phyloP scores from a whole-genome alignment of 1,140 invertebrate genomes.

The Penaeus indicus region DNA sequence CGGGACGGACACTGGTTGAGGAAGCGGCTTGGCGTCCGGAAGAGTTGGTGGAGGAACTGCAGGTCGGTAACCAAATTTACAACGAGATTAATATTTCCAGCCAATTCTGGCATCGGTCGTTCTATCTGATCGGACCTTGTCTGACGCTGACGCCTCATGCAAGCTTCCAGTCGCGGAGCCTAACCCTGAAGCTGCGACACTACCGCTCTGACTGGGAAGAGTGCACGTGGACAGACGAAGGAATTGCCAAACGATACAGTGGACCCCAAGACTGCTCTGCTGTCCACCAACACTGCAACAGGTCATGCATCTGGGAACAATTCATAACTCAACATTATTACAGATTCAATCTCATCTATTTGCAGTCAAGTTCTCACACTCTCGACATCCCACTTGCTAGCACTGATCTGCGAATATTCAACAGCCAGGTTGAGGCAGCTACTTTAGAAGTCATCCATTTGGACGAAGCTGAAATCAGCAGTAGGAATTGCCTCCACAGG shows the following conservation, averaged over 20 bases:
- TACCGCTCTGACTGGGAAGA: neutral
- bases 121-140: constrained; percentile 30
- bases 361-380: no score
- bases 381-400: no score
- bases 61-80: constrained; percentile 31
- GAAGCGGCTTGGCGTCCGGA: constrained; percentile 29
- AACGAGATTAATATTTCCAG: neutral
- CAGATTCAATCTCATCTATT: no score
- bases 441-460: no score
- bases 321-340: neutral
- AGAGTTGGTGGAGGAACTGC: constrained; percentile 15
- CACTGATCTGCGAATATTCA: no score
- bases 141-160: constrained; percentile 25
- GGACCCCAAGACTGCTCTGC: constrained; percentile 27
- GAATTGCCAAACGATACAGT: neutral
- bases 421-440: no score
- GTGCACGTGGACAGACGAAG: constrained; percentile 13
- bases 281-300: constrained; percentile 31
- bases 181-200: constrained; percentile 23
- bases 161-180: neutral
- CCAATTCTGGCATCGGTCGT: constrained; percentile 29
- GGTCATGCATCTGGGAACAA: constrained; percentile 32
- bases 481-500: no score
- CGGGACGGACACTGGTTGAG: constrained; percentile 24
- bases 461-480: no score